These are phyloP conservation scores for Takifugu ocellatus DNA, from an alignment of 2,797 vertebrate genomes.

Conservation along the genomic window DNA sequence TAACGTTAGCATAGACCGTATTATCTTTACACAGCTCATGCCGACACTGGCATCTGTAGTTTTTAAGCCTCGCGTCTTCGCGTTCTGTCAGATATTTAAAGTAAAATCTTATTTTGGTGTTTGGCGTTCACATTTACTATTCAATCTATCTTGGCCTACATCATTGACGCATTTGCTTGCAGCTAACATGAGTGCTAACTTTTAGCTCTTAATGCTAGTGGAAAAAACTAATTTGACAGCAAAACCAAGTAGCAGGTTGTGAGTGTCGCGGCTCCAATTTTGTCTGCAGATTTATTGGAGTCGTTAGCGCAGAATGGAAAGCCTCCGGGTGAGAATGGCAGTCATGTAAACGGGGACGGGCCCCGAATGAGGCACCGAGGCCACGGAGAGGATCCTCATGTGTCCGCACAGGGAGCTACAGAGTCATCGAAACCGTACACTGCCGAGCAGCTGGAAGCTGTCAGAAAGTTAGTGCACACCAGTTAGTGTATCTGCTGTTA, in stretches of 20 bases:
- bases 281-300: conserved; percentile 77
- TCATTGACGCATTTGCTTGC: background rate
- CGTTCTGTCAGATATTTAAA: background rate
- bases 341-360: conserved; percentile 69
- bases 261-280: background rate
- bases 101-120: background rate
- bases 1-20: conserved; percentile 56
- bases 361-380: conserved; percentile 69
- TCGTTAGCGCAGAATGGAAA: conserved; percentile 80
- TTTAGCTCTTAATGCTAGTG: conserved; percentile 19
- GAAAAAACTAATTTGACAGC: background rate
- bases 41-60: conserved; percentile 49
- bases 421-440: conserved; percentile 85
- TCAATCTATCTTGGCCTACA: background rate
- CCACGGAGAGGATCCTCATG: conserved; percentile 55
- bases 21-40: conserved; percentile 20
- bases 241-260: background rate
- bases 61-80: background rate
- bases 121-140: background rate
- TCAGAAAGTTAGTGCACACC: conserved; percentile 81
- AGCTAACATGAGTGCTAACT: conserved; percentile 21
- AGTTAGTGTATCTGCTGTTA: background rate
- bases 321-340: conserved; percentile 64
- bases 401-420: conserved; percentile 72
- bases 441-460: conserved; percentile 88